Base-by-base conservation (phyloP, 2,888 invertebrate species). In the Baccha elongata region DNA sequence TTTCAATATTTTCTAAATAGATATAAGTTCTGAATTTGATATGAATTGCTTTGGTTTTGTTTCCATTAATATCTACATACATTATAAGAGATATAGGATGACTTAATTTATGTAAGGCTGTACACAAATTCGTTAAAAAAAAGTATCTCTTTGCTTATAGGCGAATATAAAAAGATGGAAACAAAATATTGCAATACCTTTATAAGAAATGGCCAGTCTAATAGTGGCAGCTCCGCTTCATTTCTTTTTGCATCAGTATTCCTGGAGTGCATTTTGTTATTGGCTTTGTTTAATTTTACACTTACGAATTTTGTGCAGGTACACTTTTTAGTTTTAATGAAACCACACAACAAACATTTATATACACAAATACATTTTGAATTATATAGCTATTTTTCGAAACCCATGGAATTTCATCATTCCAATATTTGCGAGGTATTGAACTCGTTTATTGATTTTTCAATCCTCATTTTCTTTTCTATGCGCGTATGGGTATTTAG, bases 131-230 rank as follows among this genome's bases (percentile, higher is more conserved):
- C 8, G 3, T 6, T 17, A 32, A 19, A 40, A 23, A n/a, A n/a
- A n/a, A 40, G 13, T 10, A 7, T 40, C 13, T 7, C 1, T 29
- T 11, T 44, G 40, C 64, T 69, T 53, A 53, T 17, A 62, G 21
- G 62, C 8, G 11, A 64, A 46, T 17, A 15, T 13, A 17, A 72
- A 13, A 15, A 2, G 13, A 42, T 23, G 23, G n/a, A 13, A n/a
- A 17, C 1, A 29, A 42, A 42, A 11, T 44, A 19, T 44, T 60
- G 15, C n/a, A 37, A 86, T 85, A 90, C 90, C 90, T 90, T 90
- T 76, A 90, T 90, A 68, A 90, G 86, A 84, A 90, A 90, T 50
- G 90, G 90, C 90, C 90, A 90, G 85, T 90, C 90, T 84, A 90
- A 75, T 8, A 64, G 73, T 42, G 76, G 83, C 48, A 78, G 32